A percentile compares a stretch with the other conserved stretches of the same genome.
These are phyloP conservation scores for Cenopis cana DNA, from an alignment of 2,888 invertebrate species.

Conservation along the genomic window DNA sequence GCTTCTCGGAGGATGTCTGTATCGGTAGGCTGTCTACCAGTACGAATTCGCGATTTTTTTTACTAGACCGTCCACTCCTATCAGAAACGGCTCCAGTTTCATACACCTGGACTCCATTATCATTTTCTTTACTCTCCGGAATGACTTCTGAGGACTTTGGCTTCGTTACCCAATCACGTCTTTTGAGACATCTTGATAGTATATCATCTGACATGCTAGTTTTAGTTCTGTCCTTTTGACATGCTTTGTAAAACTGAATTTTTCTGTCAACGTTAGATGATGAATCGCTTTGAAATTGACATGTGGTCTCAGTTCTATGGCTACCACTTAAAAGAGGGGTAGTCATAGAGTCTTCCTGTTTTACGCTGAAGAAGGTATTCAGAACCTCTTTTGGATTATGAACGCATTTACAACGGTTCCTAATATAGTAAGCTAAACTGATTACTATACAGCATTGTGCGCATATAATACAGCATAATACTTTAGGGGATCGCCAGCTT, in stretches of 20 bases:
- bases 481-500: neutral
- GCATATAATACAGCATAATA: slow-evolving; percentile 60
- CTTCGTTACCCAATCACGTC: slow-evolving; percentile 69
- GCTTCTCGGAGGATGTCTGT: neutral
- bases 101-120: neutral
- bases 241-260: slow-evolving; percentile 74
- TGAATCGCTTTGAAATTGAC: slow-evolving; percentile 65
- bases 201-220: slow-evolving; percentile 76
- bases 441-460: slow-evolving; percentile 53
- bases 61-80: neutral
- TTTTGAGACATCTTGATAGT: slow-evolving; percentile 71
- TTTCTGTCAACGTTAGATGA: slow-evolving; percentile 65
- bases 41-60: neutral
- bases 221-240: slow-evolving; percentile 65
- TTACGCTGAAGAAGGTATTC: slow-evolving; percentile 66
- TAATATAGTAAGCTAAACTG: slow-evolving; percentile 53
- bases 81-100: neutral
- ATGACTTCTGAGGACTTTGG: slow-evolving; percentile 43
- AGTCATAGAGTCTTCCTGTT: slow-evolving; percentile 72
- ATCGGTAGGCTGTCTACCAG: neutral
- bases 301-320: slow-evolving; percentile 70
- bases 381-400: slow-evolving; percentile 58
- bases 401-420: slow-evolving; percentile 54
- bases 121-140: neutral
- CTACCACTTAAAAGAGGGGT: slow-evolving; percentile 74